Evolutionary conservation across 2,888 invertebrate species (phyloP).

Genomic region (Rutpela maculata): DNA sequence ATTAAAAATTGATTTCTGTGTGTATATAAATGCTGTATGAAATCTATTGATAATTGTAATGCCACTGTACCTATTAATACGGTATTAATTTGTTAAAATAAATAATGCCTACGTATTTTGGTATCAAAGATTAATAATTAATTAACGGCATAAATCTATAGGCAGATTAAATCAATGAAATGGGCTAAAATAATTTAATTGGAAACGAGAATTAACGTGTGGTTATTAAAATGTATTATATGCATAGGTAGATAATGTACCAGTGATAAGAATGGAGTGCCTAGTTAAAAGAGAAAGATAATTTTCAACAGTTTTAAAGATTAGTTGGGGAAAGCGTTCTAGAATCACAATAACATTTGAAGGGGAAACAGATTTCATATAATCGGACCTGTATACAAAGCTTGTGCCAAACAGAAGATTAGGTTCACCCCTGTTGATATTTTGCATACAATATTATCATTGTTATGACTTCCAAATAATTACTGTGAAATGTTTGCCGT

Average conservation of each 20-base stretch:
- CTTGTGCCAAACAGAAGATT: constrained; percentile 56
- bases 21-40: too few relatives aligned
- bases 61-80: neutral
- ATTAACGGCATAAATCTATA: neutral
- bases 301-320: constrained; percentile 56
- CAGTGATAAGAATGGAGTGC: constrained; percentile 41
- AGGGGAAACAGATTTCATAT: constrained; percentile 48
- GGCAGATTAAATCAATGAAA: constrained; percentile 23
- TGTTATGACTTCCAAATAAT: constrained; percentile 59
- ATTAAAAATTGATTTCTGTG: too few relatives aligned
- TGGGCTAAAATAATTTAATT: constrained; percentile 43
- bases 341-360: constrained; percentile 49
- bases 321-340: constrained; percentile 54
- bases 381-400: constrained; percentile 54
- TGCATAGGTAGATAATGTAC: constrained; percentile 18
- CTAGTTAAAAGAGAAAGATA: constrained; percentile 54
- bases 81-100: constrained; percentile 1
- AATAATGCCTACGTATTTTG: neutral
- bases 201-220: constrained; percentile 37
- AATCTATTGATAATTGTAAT: neutral
- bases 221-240: constrained; percentile 36
- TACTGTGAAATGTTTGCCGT: constrained; percentile 53
- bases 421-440: constrained; percentile 56
- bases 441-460: constrained; percentile 54
- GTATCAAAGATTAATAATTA: constrained; percentile 26